These are phyloP conservation scores for Ellobius talpinus DNA, from an alignment of 2,113 vertebrate genomes.

Conservation along the genomic window DNA sequence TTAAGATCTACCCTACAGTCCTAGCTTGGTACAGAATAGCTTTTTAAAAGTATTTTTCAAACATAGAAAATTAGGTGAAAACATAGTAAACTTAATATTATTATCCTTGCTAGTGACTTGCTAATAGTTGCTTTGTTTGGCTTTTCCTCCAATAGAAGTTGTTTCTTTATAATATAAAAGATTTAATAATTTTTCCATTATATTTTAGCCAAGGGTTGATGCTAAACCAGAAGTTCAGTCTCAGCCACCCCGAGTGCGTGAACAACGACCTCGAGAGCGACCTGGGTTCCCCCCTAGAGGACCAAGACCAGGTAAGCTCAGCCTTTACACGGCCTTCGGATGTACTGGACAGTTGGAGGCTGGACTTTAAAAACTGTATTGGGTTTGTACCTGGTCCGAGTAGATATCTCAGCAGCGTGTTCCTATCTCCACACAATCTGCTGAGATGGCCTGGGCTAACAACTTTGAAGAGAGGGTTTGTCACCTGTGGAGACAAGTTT, in stretches of 20 bases:
- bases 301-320: slow-evolving; percentile 91
- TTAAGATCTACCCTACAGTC: slow-evolving; percentile 85
- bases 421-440: not conserved
- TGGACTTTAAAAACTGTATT: not conserved
- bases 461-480: slow-evolving; percentile 37
- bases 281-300: slow-evolving; percentile 92
- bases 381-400: not conserved
- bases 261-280: slow-evolving; percentile 95
- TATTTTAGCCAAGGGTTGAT: slow-evolving; percentile 92
- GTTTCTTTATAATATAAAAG: slow-evolving; percentile 58
- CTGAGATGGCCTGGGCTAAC: not conserved
- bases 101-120: slow-evolving; percentile 74
- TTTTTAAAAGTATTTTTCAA: slow-evolving; percentile 69
- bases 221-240: slow-evolving; percentile 93
- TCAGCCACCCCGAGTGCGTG: slow-evolving; percentile 91
- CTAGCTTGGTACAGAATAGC: slow-evolving; percentile 90
- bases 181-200: slow-evolving; percentile 59
- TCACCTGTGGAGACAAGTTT: not conserved
- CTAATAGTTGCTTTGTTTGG: slow-evolving; percentile 59
- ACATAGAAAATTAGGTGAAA: slow-evolving; percentile 65
- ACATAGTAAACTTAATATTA: slow-evolving; percentile 41
- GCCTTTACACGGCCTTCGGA: not conserved
- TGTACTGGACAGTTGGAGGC: slow-evolving; percentile 7
- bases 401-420: not conserved
- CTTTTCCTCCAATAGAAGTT: not conserved